phyloP scores from a whole-genome alignment of 2,113 vertebrate species.

The Coracopsis vasa region DNA sequence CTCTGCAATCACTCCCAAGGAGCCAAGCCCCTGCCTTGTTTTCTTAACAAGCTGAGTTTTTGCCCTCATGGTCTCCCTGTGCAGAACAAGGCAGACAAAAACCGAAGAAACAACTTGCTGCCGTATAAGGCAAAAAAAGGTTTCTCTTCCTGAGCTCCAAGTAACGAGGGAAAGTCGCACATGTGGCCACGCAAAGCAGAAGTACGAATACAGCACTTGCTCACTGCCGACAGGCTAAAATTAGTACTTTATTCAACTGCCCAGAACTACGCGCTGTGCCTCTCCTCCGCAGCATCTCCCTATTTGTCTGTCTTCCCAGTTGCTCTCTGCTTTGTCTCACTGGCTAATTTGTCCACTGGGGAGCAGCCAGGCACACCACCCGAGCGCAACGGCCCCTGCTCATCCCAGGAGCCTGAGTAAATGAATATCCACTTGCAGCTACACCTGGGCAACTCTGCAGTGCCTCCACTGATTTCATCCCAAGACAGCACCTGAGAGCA shows the following conservation, averaged over 20 bases:
- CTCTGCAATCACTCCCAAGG: background rate
- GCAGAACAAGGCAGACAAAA: background rate
- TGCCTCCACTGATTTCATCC: background rate
- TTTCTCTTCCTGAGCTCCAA: slow-evolving; percentile 46
- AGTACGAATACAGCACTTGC: background rate
- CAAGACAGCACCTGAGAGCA: background rate
- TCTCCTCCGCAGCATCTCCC: slow-evolving; percentile 2
- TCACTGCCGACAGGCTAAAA: slow-evolving; percentile 11
- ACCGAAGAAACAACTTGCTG: background rate
- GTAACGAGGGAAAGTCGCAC: background rate
- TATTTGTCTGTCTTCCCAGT: background rate
- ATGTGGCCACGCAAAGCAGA: slow-evolving; percentile 16
- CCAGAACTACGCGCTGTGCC: background rate
- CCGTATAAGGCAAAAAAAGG: slow-evolving; percentile 17
- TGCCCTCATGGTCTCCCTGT: background rate
- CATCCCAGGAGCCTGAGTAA: background rate
- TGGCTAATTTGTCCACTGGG: background rate
- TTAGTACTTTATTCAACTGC: slow-evolving; percentile 48
- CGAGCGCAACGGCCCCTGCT: background rate
- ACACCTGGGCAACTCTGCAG: background rate
- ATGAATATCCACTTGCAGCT: background rate
- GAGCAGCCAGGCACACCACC: background rate
- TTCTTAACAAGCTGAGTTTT: background rate
- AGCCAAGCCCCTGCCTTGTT: background rate
- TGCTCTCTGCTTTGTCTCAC: background rate